These are phyloP conservation scores for Melanogrammus aeglefinus DNA, from an alignment of 2,797 vertebrate genomes.

Conservation along the genomic window DNA sequence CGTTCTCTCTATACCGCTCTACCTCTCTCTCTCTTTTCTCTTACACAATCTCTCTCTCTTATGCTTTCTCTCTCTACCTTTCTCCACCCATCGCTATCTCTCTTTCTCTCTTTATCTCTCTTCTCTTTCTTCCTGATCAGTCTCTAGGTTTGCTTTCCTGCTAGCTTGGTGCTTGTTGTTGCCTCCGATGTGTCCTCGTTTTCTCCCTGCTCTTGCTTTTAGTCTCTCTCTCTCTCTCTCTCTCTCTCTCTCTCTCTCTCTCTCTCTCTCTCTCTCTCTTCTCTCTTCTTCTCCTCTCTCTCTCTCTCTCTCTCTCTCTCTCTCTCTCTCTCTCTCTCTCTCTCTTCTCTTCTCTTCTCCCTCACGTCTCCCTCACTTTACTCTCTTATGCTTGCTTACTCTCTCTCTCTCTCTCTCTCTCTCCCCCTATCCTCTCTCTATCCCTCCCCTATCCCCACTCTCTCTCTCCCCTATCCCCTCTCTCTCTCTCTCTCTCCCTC, in stretches of 20 bases:
- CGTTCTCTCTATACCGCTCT: slow-evolving; percentile 32
- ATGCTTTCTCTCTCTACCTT: slow-evolving; percentile 19
- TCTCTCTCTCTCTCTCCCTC: slow-evolving; percentile 27
- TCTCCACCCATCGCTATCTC: not conserved
- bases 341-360: slow-evolving; percentile 20
- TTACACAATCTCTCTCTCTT: not conserved
- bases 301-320: slow-evolving; percentile 4
- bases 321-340: slow-evolving; percentile 13
- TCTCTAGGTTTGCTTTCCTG: not conserved
- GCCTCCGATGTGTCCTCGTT: not conserved
- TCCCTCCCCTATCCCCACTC: not conserved
- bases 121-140: not conserved
- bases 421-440: not conserved
- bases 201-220: slow-evolving; percentile 1
- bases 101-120: slow-evolving; percentile 6
- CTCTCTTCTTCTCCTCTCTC: not conserved
- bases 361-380: not conserved
- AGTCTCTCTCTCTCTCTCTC: slow-evolving; percentile 1
- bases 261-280: slow-evolving; percentile 16
- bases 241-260: slow-evolving; percentile 8
- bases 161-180: not conserved
- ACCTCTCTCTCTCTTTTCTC: slow-evolving; percentile 3
- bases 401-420: not conserved
- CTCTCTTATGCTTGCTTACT: not conserved
- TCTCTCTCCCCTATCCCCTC: not conserved